Evolutionary conservation across 2,888 invertebrate species (phyloP).

Genomic region (Alloscopus bannaensis): DNA sequence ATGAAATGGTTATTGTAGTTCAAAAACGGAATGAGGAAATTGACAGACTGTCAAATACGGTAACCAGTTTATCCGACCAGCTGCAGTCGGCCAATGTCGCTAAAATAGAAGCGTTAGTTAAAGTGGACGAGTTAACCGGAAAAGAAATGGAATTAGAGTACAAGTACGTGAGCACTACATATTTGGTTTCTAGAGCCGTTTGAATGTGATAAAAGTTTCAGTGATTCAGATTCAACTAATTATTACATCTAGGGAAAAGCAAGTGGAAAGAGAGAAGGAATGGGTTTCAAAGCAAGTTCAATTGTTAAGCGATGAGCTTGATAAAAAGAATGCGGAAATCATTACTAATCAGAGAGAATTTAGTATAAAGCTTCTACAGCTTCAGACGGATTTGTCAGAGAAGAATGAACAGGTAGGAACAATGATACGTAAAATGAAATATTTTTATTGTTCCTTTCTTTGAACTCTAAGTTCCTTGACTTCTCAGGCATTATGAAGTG

Average conservation of each 20-base stretch:
- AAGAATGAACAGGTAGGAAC: conserved; percentile 77
- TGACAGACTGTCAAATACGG: conserved; percentile 83
- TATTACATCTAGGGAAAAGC: conserved; percentile 86
- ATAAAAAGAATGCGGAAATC: conserved; percentile 86
- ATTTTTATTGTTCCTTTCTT: conserved; percentile 26
- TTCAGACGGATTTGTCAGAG: conserved; percentile 78
- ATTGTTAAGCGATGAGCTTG: conserved; percentile 86
- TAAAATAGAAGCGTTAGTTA: conserved; percentile 89
- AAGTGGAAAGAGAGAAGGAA: conserved; percentile 87
- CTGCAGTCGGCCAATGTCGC: conserved; percentile 85
- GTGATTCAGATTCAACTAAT: too few species aligned
- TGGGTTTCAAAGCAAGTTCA: conserved; percentile 87
- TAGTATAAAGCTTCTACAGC: conserved; percentile 79
- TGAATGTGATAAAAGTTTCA: too few species aligned
- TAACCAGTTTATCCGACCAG: conserved; percentile 83
- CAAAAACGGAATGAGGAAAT: conserved; percentile 85
- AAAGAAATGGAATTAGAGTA: conserved; percentile 87
- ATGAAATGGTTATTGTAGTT: conserved; percentile 83
- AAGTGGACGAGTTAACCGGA: conserved; percentile 87
- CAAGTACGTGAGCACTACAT: too few species aligned
- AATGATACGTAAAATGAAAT: too few species aligned
- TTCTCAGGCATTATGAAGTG: not conserved
- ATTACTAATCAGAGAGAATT: conserved; percentile 86
- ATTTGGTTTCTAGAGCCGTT: too few species aligned
- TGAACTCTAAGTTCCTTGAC: not conserved